Percentiles rank a stretch among this genome's conserved stretches.
Conservation (phyloP, 2,113 vertebrate genomes). For the Sinosuthora webbiana region DNA sequence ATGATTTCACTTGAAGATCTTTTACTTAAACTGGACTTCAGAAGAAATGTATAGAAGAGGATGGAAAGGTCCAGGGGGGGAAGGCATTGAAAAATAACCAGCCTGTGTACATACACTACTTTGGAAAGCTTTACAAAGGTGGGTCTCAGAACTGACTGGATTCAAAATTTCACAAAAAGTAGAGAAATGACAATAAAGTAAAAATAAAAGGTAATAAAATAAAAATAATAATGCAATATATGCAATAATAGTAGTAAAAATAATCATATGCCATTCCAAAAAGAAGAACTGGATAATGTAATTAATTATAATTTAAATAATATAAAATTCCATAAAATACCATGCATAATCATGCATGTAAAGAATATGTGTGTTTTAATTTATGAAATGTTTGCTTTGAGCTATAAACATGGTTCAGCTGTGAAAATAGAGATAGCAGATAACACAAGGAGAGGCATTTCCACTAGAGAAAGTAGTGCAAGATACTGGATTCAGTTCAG, state of each 20-base stretch:
- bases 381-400: neutral
- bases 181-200: neutral
- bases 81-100: neutral
- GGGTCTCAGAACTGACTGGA: neutral
- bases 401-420: neutral
- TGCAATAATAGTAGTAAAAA: no score
- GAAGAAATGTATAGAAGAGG: neutral
- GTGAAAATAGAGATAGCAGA: neutral
- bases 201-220: neutral
- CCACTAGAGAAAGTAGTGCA: neutral
- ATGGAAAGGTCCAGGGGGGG: neutral
- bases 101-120: neutral
- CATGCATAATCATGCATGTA: neutral
- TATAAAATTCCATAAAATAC: neutral
- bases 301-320: neutral
- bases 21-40: neutral
- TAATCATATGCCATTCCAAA: neutral
- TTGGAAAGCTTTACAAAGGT: neutral
- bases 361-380: neutral
- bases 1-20: neutral
- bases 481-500: neutral
- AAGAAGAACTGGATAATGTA: neutral
- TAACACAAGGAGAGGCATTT: neutral
- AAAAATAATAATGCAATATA: no score
- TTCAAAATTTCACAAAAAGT: neutral